These are phyloP conservation scores for Lerista edwardsae DNA, from an alignment of 2,797 vertebrate genomes.

Conservation along the genomic window DNA sequence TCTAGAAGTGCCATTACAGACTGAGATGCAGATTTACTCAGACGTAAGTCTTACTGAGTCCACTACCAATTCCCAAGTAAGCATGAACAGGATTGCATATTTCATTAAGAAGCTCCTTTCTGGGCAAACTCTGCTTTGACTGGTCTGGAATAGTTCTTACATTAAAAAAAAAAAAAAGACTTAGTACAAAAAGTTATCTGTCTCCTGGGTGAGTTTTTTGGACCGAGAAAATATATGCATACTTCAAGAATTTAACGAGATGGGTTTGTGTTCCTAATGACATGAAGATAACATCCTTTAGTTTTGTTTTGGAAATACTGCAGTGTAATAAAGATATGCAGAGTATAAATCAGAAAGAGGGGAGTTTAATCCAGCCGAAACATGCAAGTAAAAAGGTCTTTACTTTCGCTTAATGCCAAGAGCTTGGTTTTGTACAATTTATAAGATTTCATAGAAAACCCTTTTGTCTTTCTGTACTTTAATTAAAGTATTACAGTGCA, in stretches of 20 bases:
- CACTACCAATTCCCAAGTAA: neutral
- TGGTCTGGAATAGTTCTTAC: constrained; percentile 29
- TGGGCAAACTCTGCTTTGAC: constrained; percentile 45
- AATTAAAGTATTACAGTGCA: constrained; percentile 50
- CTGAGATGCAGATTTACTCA: neutral
- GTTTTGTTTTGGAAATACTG: constrained; percentile 71
- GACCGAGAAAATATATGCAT: constrained; percentile 49
- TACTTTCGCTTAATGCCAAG: constrained; percentile 56
- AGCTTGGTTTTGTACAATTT: constrained; percentile 63
- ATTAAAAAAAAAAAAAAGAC: constrained; percentile 34
- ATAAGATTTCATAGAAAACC: constrained; percentile 59
- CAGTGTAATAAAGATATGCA: constrained; percentile 56
- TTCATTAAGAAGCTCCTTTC: neutral
- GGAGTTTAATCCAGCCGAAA: constrained; percentile 58
- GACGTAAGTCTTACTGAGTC: neutral
- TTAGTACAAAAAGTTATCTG: constrained; percentile 31
- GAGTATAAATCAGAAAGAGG: constrained; percentile 63
- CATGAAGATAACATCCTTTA: constrained; percentile 66
- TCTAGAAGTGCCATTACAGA: neutral
- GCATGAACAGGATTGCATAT: neutral
- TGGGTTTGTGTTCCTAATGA: constrained; percentile 68
- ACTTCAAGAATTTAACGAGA: constrained; percentile 68
- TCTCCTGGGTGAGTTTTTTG: constrained; percentile 41
- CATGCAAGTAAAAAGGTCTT: constrained; percentile 58
- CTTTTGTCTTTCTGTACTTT: constrained; percentile 52